Percentiles rank a stretch among this genome's conserved stretches.
These are phyloP conservation scores for Atherinosoma microstoma DNA, from an alignment of 2,797 vertebrate genomes.

Conservation along the genomic window DNA sequence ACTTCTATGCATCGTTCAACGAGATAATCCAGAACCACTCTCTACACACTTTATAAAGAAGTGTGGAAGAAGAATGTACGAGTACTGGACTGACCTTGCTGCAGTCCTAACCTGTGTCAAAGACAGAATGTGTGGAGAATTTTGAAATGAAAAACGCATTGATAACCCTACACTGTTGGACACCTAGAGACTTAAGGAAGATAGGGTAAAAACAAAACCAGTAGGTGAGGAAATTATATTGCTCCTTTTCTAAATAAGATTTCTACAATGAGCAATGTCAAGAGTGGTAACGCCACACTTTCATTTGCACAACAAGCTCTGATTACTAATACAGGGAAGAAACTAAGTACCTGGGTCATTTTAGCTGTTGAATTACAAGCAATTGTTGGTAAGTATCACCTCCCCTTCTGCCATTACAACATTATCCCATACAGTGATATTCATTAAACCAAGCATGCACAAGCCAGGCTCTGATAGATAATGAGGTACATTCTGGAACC, in stretches of 20 bases:
- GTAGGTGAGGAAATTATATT: background rate
- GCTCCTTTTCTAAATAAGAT: background rate
- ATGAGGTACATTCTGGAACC: conserved; percentile 48
- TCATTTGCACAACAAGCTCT: conserved; percentile 6
- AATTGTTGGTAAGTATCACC: conserved; percentile 20
- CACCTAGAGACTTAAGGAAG: background rate
- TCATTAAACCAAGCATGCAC: conserved; percentile 34
- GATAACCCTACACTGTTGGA: background rate
- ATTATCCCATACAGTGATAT: conserved; percentile 32
- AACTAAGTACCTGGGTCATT: conserved; percentile 47
- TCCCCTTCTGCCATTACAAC: conserved; percentile 21
- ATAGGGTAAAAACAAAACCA: background rate
- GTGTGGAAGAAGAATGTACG: background rate
- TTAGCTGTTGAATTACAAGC: conserved; percentile 34
- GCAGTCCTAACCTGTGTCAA: background rate
- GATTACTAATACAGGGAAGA: conserved; percentile 19
- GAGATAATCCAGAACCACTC: background rate
- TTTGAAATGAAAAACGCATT: background rate
- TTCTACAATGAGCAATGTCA: background rate
- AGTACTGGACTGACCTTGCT: background rate
- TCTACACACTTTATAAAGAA: background rate
- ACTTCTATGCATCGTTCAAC: no score
- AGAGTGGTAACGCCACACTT: background rate
- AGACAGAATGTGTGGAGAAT: background rate
- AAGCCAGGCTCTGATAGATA: conserved; percentile 30